A percentile compares a stretch with the other conserved stretches of the same genome.
phyloP scores from a whole-genome alignment of 2,797 vertebrate species.

The Nasua narica region DNA sequence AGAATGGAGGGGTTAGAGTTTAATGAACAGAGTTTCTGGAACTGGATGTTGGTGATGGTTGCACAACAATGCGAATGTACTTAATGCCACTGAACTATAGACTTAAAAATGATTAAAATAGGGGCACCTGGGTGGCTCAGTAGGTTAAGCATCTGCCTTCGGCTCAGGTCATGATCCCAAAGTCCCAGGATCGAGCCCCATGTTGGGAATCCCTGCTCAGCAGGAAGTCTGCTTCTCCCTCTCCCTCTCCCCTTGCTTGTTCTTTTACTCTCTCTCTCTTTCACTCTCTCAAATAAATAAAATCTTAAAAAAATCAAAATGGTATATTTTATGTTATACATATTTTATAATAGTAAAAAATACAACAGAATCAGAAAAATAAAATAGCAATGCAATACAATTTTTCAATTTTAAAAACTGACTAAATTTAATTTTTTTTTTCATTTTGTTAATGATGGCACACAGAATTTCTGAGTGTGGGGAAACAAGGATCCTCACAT shows the following conservation, averaged over 20 bases:
- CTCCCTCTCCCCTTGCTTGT: too few species aligned
- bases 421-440: neutral
- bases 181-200: too few species aligned
- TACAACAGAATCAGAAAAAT: neutral
- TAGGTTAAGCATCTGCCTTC: too few species aligned
- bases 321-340: neutral
- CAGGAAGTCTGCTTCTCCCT: too few species aligned
- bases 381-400: neutral
- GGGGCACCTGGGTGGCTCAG: too few species aligned
- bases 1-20: neutral
- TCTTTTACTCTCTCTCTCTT: too few species aligned
- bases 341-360: neutral
- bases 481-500: neutral
- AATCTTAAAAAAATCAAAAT: neutral
- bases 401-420: constrained; percentile 30
- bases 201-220: too few species aligned
- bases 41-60: neutral
- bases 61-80: neutral
- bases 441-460: neutral
- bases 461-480: constrained; percentile 1
- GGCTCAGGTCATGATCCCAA: too few species aligned
- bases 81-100: neutral
- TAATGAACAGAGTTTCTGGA: neutral
- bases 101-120: neutral
- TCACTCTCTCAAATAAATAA: too few species aligned